Conservation (phyloP, 2,113 vertebrate genomes). For the Myodes glareolus region DNA sequence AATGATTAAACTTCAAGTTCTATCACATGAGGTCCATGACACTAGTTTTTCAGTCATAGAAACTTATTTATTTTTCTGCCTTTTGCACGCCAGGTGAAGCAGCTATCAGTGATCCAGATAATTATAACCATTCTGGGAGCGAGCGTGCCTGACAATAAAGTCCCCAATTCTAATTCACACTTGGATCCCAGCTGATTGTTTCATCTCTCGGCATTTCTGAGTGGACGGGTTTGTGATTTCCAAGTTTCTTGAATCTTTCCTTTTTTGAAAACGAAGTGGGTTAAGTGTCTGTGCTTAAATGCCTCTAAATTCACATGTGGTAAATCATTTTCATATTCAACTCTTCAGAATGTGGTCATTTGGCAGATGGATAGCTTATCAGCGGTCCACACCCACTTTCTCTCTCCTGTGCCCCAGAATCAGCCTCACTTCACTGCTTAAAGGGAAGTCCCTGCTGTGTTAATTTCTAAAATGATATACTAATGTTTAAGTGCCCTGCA, state of each 20-base stretch:
- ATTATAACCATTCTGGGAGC: background rate
- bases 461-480: background rate
- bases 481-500: background rate
- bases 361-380: background rate
- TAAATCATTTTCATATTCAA: constrained; percentile 1
- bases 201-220: background rate
- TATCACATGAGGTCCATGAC: background rate
- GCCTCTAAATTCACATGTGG: background rate
- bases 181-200: background rate
- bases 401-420: background rate
- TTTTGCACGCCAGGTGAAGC: background rate
- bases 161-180: constrained; percentile 15
- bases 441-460: background rate
- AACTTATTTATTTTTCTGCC: background rate
- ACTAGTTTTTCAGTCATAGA: background rate
- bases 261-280: background rate
- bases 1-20: constrained; percentile 40
- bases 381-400: background rate
- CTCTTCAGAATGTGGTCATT: background rate
- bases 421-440: background rate
- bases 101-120: background rate
- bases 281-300: background rate
- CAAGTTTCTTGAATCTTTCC: background rate
- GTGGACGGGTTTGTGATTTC: background rate
- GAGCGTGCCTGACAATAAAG: background rate